Conservation (phyloP, 1,140 invertebrate species). For the Meloidogyne hapla region DNA sequence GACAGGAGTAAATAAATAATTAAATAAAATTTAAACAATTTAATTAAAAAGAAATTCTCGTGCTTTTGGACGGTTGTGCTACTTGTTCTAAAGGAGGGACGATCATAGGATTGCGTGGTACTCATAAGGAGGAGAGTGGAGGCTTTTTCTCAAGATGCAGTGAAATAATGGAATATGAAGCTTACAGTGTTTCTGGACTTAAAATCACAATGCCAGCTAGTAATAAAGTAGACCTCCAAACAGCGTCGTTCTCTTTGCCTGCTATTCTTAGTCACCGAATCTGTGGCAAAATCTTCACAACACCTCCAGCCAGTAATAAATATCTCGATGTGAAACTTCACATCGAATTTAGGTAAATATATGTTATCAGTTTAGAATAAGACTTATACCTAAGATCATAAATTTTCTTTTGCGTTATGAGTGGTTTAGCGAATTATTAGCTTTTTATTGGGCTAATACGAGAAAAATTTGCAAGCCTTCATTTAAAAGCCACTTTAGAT, state of each 20-base stretch:
- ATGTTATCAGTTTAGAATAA: no score
- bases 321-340: no score
- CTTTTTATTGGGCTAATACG: no score
- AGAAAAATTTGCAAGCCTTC: no score
- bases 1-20: not conserved
- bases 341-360: no score
- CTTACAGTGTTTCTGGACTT: not conserved
- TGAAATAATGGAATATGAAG: not conserved
- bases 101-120: not conserved
- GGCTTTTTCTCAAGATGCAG: not conserved
- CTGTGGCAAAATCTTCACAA: no score
- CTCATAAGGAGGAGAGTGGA: not conserved
- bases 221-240: not conserved
- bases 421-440: no score
- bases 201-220: not conserved
- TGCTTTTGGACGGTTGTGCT: not conserved
- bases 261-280: not conserved
- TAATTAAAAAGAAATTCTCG: not conserved
- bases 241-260: not conserved
- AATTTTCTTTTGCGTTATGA: no score
- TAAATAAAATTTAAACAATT: not conserved
- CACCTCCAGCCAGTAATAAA: no score
- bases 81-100: not conserved
- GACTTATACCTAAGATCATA: no score
- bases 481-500: no score